Percentiles rank a stretch among this genome's conserved stretches.
phyloP scores from a whole-genome alignment of 1,140 invertebrate genomes.

The Condylostylus longicornis region DNA sequence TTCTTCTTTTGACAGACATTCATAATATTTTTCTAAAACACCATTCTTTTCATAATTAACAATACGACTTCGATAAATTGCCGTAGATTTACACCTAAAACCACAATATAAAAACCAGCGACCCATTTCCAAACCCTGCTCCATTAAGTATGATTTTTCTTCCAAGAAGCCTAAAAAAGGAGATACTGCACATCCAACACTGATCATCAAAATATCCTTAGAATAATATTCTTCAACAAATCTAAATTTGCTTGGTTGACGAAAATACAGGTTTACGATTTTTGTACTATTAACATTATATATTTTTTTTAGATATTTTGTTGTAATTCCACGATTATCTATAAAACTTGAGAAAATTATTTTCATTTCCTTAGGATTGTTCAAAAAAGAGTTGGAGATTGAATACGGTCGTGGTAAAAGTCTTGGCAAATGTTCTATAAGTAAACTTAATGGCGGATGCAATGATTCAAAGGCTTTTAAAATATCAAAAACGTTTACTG shows the following conservation, averaged over 20 bases:
- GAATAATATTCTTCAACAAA: constrained; percentile 35
- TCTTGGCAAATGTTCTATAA: constrained; percentile 57
- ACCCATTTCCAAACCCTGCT: constrained; percentile 24
- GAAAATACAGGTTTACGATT: constrained; percentile 44
- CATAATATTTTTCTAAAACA: constrained; percentile 38
- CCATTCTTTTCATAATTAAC: constrained; percentile 31
- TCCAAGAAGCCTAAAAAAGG: constrained; percentile 58
- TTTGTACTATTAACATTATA: constrained; percentile 6
- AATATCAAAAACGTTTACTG: constrained; percentile 42
- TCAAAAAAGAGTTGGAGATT: constrained; percentile 49
- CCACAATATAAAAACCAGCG: constrained; percentile 56
- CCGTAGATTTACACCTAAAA: constrained; percentile 47
- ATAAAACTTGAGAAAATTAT: constrained; percentile 47
- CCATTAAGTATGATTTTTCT: constrained; percentile 33
- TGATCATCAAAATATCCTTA: constrained; percentile 58
- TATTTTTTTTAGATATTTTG: constrained; percentile 14
- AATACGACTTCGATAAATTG: constrained; percentile 15
- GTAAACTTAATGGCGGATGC: constrained; percentile 42
- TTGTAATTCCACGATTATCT: constrained; percentile 17
- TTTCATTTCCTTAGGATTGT: constrained; percentile 34
- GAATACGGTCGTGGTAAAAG: constrained; percentile 66
- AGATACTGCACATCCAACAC: constrained; percentile 67
- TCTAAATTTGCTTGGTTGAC: constrained; percentile 41
- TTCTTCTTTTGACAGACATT: constrained; percentile 48
- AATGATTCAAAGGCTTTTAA: constrained; percentile 47